Percentiles rank a stretch among this genome's conserved stretches.
These are phyloP conservation scores for Cephus sareptanus DNA, from an alignment of 2,888 invertebrate genomes.

Conservation along the genomic window DNA sequence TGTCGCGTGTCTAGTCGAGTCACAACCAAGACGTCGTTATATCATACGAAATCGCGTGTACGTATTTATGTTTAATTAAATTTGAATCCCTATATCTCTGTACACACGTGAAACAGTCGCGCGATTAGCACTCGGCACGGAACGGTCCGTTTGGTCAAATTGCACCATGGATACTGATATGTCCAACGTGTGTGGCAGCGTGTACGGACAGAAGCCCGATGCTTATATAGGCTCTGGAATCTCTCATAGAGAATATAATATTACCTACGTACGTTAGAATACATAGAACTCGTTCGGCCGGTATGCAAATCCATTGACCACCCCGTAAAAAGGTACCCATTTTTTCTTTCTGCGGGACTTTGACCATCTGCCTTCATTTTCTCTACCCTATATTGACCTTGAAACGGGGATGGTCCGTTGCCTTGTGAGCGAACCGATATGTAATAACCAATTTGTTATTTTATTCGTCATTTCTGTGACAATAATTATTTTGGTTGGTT, in stretches of 20 bases:
- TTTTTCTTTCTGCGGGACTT: conserved; percentile 12
- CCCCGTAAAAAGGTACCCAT: conserved; percentile 27
- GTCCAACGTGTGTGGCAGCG: background rate
- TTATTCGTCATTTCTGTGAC: too few relatives aligned
- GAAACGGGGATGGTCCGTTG: background rate
- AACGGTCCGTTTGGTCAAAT: background rate
- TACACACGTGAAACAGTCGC: background rate
- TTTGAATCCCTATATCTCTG: background rate
- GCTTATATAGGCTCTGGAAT: background rate
- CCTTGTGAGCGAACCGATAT: background rate
- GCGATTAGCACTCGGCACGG: background rate
- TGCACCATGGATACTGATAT: background rate
- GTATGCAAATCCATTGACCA: conserved; percentile 45
- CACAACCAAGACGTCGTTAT: background rate
- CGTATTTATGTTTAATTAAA: background rate
- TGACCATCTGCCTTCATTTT: conserved; percentile 15
- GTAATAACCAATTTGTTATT: too few relatives aligned
- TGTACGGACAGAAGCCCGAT: background rate
- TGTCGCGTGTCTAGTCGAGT: background rate
- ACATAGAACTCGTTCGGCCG: conserved; percentile 33
- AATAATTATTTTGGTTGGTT: too few relatives aligned
- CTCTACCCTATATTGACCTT: conserved; percentile 7
- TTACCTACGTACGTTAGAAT: background rate
- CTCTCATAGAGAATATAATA: background rate
- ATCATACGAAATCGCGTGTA: background rate